Base-by-base conservation (phyloP, 1,140 invertebrate species). In the Drosophila persimilis region DNA sequence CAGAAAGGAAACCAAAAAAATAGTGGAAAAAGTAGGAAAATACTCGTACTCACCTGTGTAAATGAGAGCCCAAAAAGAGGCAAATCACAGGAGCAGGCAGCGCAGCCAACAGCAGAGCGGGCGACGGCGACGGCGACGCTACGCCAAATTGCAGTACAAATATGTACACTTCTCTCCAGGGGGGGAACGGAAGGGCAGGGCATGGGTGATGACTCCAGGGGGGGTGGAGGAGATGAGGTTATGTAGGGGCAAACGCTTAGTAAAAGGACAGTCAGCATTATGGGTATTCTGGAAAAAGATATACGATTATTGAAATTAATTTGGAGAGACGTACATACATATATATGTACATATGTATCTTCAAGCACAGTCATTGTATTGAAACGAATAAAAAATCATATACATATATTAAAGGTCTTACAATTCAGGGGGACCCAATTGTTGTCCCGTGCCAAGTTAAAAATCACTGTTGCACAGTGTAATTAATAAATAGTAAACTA, bases 61-160 rank as follows among this genome's bases (percentile, higher is more conserved):
- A 86, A 88, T 86, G 83, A 72, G 83, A 88, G 73, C 75, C 73
- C 74, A 90, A 90, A 90, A 90, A 90, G 86, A 90, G 83, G 86
- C 86, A 77, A 90, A 88, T 86, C 80, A 85, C 73, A 85, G 85
- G 80, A 84, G 80, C 72, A 73, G 47, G 73, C 62, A 44, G 77
- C 86, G 80, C 35, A 39, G 35, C 4, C 35, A 39, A 13, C 1
- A 3, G 11, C 35, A 13, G 35, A 39, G 35, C 11, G 35, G 35
- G 24, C 24, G 3, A 26, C 24, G 35, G 35, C 9, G 31, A 35
- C 31, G 2, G 31, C 35, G 35, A 71, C 79, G 70, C 65, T 65
- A 20, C 20, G 76, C 72, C 88, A 90, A 90, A 90, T 88, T 90
- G 86, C 86, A 90, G 73, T 76, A 83, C 86, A 90, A 90, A 90